These are phyloP conservation scores for Rhinichthys osculus DNA, from an alignment of 2,797 vertebrate species.

Conservation along the genomic window DNA sequence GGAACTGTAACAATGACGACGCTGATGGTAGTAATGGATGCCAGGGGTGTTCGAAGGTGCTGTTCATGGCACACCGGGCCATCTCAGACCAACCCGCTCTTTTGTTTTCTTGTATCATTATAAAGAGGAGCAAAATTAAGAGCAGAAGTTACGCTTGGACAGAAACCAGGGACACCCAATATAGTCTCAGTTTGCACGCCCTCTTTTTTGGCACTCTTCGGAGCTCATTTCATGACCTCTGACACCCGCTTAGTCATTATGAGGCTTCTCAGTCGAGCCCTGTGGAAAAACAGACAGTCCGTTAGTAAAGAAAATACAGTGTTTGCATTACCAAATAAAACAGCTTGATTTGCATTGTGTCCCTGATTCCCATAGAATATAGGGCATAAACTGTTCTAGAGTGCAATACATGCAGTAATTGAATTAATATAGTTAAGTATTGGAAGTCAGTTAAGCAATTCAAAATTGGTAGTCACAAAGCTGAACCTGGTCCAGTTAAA, in stretches of 20 bases:
- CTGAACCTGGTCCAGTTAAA: neutral
- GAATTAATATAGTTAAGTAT: neutral
- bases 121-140: constrained; percentile 45
- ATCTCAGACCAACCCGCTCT: constrained; percentile 20
- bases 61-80: constrained; percentile 29
- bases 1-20: neutral
- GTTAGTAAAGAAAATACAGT: neutral
- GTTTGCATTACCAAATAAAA: neutral
- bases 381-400: neutral
- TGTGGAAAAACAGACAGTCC: constrained; percentile 63
- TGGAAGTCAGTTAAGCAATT: neutral
- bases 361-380: neutral
- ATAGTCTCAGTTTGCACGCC: constrained; percentile 49
- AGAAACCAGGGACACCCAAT: constrained; percentile 48
- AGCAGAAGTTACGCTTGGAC: constrained; percentile 39
- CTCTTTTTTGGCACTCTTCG: constrained; percentile 47
- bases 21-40: constrained; percentile 27
- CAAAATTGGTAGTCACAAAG: neutral
- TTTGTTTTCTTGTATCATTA: constrained; percentile 26
- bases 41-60: constrained; percentile 40
- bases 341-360: neutral
- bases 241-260: constrained; percentile 84
- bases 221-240: constrained; percentile 56
- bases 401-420: neutral
- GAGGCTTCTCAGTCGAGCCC: constrained; percentile 90